Evolutionary conservation across 2,888 invertebrate species (phyloP), one percentile per base, ranked within the genome.

Genomic region (Stratiomys singularior): DNA sequence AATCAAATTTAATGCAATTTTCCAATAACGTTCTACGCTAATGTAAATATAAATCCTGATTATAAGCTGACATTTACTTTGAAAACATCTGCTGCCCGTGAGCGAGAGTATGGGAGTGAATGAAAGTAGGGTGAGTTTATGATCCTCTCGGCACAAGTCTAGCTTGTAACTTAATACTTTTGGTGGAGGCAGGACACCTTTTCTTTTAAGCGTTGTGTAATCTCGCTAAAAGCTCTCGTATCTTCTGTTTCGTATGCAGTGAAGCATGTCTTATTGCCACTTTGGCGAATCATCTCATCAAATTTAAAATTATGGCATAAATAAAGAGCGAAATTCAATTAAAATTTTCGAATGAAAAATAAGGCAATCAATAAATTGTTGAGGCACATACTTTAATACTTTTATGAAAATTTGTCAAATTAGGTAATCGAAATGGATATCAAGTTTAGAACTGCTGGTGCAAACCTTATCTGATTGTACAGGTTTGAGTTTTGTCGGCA

Each of bases 1-100:
- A 78, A 80, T 80, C 77, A 80, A 80, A 60, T 72, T 67, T 80
- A 80, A 80, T 80, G 77, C 64, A 77, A 76, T 80, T 80, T 76
- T 78, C 63, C 72, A 78, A 78, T 77, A 78, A 78, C 25, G 47
- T 64, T 69, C 25, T 46, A 11, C 23, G 69, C 69, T 78, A 80
- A 78, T 80, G 76, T 77, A 66, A 56, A 74, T 77, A 80, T 80
- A 80, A 80, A 79, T 80, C 78, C 74, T 74, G 72, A 80, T 79
- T 79, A 80, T 66, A 76, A 67, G 78, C 66, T 78, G 79, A 76
- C 78, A 67, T 60, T 77, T 66, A 76, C 77, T 60, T 15, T 18
- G 18, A 21, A 18, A 71, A 69, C 80, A 80, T 72, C 80, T 80
- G 80, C 77, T 77, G 76, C 78, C 78, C 76, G 64, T 4, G 13